Base-by-base conservation (phyloP, 2,888 invertebrate species). In the Nomada hirtipes region DNA sequence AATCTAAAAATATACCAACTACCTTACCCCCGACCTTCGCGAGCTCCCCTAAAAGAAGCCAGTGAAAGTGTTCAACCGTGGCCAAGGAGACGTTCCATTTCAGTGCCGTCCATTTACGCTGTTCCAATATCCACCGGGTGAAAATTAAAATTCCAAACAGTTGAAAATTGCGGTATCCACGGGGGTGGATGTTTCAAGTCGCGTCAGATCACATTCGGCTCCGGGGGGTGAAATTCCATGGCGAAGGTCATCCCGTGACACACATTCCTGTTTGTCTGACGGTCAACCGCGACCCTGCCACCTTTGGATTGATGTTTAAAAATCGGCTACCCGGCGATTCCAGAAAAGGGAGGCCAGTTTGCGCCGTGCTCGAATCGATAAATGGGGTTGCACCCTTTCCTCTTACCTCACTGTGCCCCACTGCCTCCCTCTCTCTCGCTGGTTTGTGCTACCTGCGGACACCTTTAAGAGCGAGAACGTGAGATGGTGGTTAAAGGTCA, bases 401-500 rank as follows among this genome's bases (percentile, higher is more conserved):
- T 15, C 20, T 10, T 15, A 9, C 50, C 52, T 52, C 65, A 13
- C 59, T 61, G 64, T 50, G 55, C 60, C 80, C 60, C 47, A 26
- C 64, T 57, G 50, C 26, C 75, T 13, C 57, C 50, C 67, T 11
- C 68, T 61, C 55, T 61, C 44, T n/a, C 47, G 68, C 76, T 26
- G 72, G 63, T 64, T 84, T 81, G 88, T 82, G 79, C 86, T 83
- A 83, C 85, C 85, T 86, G 84, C 84, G 84, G 84, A 78, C 80
- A 86, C 86, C 87, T 88, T 89, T 87, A 85, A 90, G 85, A 84
- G 86, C 83, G 87, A 88, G 89, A 90, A 88, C 86, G 86, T 83
- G 86, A 86, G 88, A 88, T 85, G 86, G 85, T 77, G 84, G 85
- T 87, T 88, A 90, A 91, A 92, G 91, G 91, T 91, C 91, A 91